phyloP scores from a whole-genome alignment of 1,140 invertebrate genomes.

The Zophobas morio region DNA sequence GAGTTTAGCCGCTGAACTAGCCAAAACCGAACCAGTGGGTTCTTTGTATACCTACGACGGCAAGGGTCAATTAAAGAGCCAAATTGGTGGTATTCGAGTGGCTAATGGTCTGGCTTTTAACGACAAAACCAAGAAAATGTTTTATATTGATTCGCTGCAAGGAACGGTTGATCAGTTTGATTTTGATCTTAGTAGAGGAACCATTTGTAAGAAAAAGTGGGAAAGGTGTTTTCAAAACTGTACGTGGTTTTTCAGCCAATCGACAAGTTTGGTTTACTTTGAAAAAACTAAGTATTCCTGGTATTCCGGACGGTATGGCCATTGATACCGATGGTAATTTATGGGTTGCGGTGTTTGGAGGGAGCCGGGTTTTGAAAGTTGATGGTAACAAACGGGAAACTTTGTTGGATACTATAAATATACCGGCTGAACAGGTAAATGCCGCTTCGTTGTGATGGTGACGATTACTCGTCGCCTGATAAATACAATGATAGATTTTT shows the following conservation, averaged over 20 bases:
- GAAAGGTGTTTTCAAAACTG: background rate
- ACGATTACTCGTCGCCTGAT: too few species aligned
- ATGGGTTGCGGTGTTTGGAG: slow-evolving; percentile 74
- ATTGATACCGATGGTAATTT: slow-evolving; percentile 76
- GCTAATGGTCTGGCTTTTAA: slow-evolving; percentile 89
- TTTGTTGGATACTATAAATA: slow-evolving; percentile 9
- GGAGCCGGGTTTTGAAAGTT: slow-evolving; percentile 59
- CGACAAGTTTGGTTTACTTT: background rate
- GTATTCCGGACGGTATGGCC: slow-evolving; percentile 79
- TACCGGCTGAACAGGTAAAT: slow-evolving; percentile 21
- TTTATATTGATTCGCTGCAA: slow-evolving; percentile 81
- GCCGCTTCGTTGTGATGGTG: too few species aligned
- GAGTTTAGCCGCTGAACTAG: background rate
- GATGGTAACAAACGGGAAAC: slow-evolving; percentile 62
- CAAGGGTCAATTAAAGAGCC: slow-evolving; percentile 54
- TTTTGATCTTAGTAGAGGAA: slow-evolving; percentile 72
- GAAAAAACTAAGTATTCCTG: slow-evolving; percentile 55
- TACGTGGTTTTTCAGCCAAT: slow-evolving; percentile 16
- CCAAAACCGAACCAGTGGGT: background rate
- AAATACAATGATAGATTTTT: too few species aligned
- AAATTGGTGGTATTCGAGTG: slow-evolving; percentile 72
- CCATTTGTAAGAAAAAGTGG: background rate
- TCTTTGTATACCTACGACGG: slow-evolving; percentile 53
- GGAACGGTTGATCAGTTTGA: slow-evolving; percentile 79
- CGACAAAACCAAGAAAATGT: slow-evolving; percentile 76